Conservation (phyloP, 2,888 invertebrate species). For the Xylocampa areola region DNA sequence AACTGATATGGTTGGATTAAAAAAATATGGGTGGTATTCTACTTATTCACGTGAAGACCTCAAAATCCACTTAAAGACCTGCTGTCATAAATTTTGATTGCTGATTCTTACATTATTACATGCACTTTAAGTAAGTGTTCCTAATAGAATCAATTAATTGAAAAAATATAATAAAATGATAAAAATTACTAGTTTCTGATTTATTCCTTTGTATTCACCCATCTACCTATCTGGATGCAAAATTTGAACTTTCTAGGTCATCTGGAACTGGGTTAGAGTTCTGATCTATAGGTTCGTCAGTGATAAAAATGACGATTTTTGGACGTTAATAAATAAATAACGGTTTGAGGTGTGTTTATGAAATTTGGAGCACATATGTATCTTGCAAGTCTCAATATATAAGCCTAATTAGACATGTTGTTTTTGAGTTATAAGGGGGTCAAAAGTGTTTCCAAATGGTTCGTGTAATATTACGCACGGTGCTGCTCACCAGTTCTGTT, state of each 20-base stretch:
- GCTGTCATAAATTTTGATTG: not conserved
- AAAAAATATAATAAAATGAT: not conserved
- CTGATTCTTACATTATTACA: not conserved
- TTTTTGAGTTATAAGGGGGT: no score
- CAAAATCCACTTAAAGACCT: not conserved
- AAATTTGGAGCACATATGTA: no score
- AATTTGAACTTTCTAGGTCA: not conserved
- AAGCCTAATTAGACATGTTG: no score
- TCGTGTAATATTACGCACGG: no score
- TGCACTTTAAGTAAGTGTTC: not conserved
- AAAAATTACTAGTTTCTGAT: not conserved
- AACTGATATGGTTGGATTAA: not conserved
- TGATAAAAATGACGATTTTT: not conserved
- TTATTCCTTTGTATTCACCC: not conserved
- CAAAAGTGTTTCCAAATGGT: no score
- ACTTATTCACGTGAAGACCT: not conserved
- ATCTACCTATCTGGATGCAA: not conserved
- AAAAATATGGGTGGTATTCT: not conserved
- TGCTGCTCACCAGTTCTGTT: no score
- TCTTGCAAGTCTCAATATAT: no score
- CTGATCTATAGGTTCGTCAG: not conserved
- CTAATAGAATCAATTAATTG: not conserved
- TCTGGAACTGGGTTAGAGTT: not conserved
- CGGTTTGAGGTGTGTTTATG: no score
- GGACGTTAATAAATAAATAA: no score